Percentiles rank a stretch among this genome's conserved stretches.
These are phyloP conservation scores for Saccostrea cuccullata DNA, from an alignment of 1,140 invertebrate species.

Conservation along the genomic window DNA sequence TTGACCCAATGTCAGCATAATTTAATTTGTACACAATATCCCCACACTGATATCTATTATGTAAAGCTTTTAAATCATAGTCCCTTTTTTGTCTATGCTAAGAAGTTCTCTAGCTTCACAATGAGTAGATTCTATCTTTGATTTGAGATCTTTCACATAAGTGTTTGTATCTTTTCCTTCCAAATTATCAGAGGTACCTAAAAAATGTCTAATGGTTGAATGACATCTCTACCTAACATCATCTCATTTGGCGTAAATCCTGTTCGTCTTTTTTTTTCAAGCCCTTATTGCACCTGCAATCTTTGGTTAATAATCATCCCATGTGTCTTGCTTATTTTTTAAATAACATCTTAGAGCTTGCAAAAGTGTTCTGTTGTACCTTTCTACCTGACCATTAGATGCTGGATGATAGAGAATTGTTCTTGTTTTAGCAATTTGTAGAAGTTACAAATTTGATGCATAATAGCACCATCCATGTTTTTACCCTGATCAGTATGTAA, in stretches of 20 bases:
- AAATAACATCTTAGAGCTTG: background rate
- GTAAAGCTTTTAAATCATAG: too few relatives aligned
- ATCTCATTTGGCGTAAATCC: background rate
- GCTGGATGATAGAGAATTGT: background rate
- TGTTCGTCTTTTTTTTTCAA: too few relatives aligned
- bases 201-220: background rate
- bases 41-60: too few relatives aligned
- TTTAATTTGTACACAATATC: too few relatives aligned
- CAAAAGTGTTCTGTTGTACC: background rate
- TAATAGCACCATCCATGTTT: background rate
- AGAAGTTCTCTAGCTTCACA: too few relatives aligned
- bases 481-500: too few relatives aligned
- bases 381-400: conserved; percentile 11
- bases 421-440: background rate
- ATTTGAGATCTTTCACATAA: too few relatives aligned
- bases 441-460: background rate
- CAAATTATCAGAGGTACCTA: too few relatives aligned
- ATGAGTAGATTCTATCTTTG: too few relatives aligned
- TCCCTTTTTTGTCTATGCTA: too few relatives aligned
- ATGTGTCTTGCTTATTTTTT: background rate
- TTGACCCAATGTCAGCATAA: too few relatives aligned
- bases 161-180: too few relatives aligned
- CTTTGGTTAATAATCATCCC: background rate
- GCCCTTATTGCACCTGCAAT: background rate
- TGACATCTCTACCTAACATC: background rate